phyloP scores from a whole-genome alignment of 2,113 vertebrate genomes.

The Macroglossus sobrinus region DNA sequence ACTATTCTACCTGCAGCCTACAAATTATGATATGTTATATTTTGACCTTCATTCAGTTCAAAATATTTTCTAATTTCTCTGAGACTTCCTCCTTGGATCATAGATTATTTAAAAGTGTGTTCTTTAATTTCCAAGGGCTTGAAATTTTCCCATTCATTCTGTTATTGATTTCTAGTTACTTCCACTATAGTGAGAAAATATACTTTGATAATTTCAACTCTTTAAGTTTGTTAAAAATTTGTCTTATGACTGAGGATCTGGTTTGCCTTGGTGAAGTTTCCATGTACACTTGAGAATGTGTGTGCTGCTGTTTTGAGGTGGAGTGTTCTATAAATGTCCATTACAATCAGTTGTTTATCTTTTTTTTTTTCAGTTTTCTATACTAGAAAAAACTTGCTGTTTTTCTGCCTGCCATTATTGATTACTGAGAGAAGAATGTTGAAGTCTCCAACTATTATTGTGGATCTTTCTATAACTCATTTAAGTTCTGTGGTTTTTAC shows the following conservation, averaged over 20 bases:
- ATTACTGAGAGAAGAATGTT: neutral
- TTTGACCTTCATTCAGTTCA: neutral
- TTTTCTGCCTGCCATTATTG: neutral
- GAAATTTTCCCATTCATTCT: neutral
- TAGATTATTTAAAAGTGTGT: neutral
- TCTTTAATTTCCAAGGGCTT: neutral
- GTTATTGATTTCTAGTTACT: neutral
- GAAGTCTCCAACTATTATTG: neutral
- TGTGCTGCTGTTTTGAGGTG: neutral
- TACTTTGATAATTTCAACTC: neutral
- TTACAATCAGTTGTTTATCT: neutral
- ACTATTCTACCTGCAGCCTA: neutral
- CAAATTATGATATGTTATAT: neutral
- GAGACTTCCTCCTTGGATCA: neutral
- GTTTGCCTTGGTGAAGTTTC: neutral
- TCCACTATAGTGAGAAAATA: neutral
- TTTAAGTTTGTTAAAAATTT: neutral
- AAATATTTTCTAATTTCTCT: neutral
- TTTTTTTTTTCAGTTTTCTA: neutral
- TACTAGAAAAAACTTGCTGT: neutral
- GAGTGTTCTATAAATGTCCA: neutral
- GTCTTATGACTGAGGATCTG: neutral
- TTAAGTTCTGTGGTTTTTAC: neutral
- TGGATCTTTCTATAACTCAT: neutral
- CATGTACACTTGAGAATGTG: neutral